These are phyloP conservation scores for Xanthorhoe spadicearia DNA, from an alignment of 2,888 invertebrate species.

Conservation along the genomic window DNA sequence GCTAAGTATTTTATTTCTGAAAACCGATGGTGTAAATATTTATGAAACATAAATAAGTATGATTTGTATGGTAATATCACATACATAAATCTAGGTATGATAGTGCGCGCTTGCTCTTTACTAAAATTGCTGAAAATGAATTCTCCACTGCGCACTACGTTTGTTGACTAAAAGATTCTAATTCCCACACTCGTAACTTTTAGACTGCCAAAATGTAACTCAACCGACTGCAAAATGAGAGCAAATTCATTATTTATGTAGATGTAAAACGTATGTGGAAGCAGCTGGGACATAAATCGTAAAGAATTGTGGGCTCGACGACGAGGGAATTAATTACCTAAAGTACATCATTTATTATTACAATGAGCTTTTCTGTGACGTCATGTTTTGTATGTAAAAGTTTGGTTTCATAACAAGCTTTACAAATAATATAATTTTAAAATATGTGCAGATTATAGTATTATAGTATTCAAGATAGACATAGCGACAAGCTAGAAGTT, in stretches of 20 bases:
- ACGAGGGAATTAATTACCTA: conserved; percentile 27
- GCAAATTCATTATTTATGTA: conserved; percentile 36
- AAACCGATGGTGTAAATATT: too few relatives aligned
- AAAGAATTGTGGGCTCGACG: conserved; percentile 32
- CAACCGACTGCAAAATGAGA: conserved; percentile 30
- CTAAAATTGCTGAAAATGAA: not conserved
- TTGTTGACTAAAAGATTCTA: conserved; percentile 4
- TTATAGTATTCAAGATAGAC: too few relatives aligned
- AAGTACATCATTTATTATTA: conserved; percentile 25
- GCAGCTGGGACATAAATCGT: conserved; percentile 33
- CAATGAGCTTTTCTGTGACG: conserved; percentile 15
- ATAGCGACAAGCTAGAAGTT: too few relatives aligned
- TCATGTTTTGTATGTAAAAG: conserved; percentile 2
- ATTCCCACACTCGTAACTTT: conserved; percentile 19
- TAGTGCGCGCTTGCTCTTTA: not conserved
- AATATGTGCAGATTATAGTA: not conserved
- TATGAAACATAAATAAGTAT: too few relatives aligned
- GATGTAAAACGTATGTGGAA: conserved; percentile 32
- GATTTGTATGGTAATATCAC: not conserved
- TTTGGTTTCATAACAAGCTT: not conserved
- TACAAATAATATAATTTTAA: not conserved
- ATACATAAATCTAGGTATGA: not conserved
- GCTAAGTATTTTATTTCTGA: too few relatives aligned
- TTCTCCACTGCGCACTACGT: not conserved
- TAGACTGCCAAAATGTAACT: conserved; percentile 19